These are phyloP conservation scores for Anneissia japonica DNA, from an alignment of 35 echinoderm and acorn worm genomes.

Conservation along the genomic window DNA sequence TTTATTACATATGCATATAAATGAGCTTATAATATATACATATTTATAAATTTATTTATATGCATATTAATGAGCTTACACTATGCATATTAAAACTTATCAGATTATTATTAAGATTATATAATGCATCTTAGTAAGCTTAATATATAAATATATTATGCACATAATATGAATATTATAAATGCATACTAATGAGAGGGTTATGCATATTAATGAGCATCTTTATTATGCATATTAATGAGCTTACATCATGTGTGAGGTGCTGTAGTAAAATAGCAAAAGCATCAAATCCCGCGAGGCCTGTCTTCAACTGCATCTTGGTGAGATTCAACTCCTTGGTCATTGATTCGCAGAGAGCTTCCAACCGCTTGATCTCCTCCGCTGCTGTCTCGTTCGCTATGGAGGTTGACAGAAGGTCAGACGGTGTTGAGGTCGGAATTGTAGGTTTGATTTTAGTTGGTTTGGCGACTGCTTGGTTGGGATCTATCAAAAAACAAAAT, in stretches of 20 bases:
- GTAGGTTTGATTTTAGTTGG: background rate
- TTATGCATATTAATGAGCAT: too few relatives aligned
- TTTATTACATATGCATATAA: too few relatives aligned
- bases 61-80: too few relatives aligned
- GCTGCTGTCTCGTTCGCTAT: constrained; percentile 50
- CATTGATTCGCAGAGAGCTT: constrained; percentile 56
- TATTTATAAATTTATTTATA: too few relatives aligned
- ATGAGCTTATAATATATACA: too few relatives aligned
- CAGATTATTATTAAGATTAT: too few relatives aligned
- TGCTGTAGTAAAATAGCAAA: constrained; percentile 58
- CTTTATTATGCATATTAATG: background rate
- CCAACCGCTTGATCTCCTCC: constrained; percentile 68
- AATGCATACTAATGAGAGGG: too few relatives aligned
- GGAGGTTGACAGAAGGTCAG: constrained; percentile 61
- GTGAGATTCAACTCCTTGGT: constrained; percentile 54
- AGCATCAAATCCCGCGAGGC: constrained; percentile 69
- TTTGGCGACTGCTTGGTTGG: background rate
- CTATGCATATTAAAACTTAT: too few relatives aligned
- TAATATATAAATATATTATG: too few relatives aligned
- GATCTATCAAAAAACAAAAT: background rate
- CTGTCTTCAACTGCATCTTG: constrained; percentile 55
- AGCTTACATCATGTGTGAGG: constrained; percentile 46
- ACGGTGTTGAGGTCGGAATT: constrained; percentile 14
- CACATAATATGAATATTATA: too few relatives aligned
- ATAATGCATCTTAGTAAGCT: too few relatives aligned